Evolutionary conservation across 1,140 invertebrate genomes (phyloP).

Genomic region (Cydia splendana): DNA sequence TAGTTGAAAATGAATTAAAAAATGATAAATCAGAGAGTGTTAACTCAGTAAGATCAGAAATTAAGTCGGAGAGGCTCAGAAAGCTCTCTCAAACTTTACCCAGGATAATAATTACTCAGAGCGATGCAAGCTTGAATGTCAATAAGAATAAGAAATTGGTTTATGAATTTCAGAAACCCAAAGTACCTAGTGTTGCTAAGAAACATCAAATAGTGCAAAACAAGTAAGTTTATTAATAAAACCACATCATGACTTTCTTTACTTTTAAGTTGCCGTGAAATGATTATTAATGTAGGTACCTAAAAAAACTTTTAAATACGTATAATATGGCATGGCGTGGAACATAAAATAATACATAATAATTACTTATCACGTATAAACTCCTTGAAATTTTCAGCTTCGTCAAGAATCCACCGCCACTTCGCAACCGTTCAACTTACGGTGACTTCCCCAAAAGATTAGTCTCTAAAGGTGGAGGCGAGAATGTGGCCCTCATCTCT

Average conservation of each 20-base stretch:
- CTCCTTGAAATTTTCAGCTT: conserved; percentile 30
- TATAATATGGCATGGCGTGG: too few relatives aligned
- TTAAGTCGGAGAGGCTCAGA: conserved; percentile 60
- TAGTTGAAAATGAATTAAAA: conserved; percentile 56
- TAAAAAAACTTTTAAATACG: too few relatives aligned
- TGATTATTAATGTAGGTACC: too few relatives aligned
- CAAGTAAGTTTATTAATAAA: conserved; percentile 17
- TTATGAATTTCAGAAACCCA: conserved; percentile 23
- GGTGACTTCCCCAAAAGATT: conserved; percentile 65
- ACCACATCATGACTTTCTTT: not conserved
- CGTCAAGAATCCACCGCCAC: conserved; percentile 41
- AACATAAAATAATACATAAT: not conserved
- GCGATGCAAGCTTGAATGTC: conserved; percentile 58
- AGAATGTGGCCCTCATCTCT: conserved; percentile 69
- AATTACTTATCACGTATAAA: not conserved
- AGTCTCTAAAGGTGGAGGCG: conserved; percentile 67
- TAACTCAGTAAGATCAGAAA: conserved; percentile 46
- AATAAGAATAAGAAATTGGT: conserved; percentile 37
- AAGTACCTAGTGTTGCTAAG: not conserved
- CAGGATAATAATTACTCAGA: conserved; percentile 71
- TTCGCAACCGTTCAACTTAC: conserved; percentile 48
- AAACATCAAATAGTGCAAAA: conserved; percentile 2
- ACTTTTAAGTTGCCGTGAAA: too few relatives aligned
- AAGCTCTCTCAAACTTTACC: conserved; percentile 65
- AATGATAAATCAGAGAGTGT: conserved; percentile 45